Conservation (phyloP, 2,888 invertebrate species). For the Formica aserva region DNA sequence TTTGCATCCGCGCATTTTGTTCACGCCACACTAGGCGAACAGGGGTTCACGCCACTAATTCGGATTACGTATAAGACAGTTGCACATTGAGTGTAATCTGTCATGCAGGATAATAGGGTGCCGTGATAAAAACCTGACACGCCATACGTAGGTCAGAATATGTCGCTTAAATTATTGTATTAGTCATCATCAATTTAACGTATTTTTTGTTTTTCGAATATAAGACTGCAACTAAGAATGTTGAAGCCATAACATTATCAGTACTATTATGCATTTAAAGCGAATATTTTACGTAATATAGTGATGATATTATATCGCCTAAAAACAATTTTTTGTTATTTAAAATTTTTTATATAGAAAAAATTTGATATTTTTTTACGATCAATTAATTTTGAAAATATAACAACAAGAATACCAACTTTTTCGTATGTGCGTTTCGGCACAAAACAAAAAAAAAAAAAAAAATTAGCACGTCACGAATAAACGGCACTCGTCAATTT, state of each 20-base stretch:
- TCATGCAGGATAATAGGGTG: slow-evolving; percentile 52
- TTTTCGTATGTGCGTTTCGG: neutral
- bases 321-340: neutral
- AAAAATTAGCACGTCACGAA: neutral
- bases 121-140: neutral
- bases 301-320: too few species aligned
- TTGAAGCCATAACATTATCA: neutral
- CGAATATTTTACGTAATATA: too few species aligned
- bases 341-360: neutral
- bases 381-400: neutral
- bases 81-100: slow-evolving; percentile 65
- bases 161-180: neutral
- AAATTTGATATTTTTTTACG: neutral
- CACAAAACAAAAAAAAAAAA: neutral
- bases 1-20: slow-evolving; percentile 83
- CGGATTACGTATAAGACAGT: slow-evolving; percentile 69
- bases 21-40: slow-evolving; percentile 69
- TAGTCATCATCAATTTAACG: neutral
- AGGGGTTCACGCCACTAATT: slow-evolving; percentile 68
- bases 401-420: neutral
- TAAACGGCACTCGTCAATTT: slow-evolving; percentile 5
- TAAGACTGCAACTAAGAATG: neutral
- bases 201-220: neutral
- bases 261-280: neutral
- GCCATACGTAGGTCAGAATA: neutral